Percentiles rank a stretch among this genome's conserved stretches.
Conservation (phyloP, 2,113 vertebrate genomes). For the Bungarus multicinctus region DNA sequence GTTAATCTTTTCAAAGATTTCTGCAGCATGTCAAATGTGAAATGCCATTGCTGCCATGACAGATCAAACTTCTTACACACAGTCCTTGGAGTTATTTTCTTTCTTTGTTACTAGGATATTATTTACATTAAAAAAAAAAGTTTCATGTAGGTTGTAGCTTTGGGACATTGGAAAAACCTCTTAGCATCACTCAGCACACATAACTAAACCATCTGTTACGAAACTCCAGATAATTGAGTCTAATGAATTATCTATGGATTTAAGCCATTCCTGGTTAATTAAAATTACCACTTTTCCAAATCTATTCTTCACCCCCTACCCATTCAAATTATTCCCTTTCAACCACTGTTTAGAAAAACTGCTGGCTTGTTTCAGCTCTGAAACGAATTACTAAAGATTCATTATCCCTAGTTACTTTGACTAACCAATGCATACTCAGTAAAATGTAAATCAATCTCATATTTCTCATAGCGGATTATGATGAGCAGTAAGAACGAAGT, state of each 20-base stretch:
- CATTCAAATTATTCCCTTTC: conserved; percentile 23
- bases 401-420: conserved; percentile 9
- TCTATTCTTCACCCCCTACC: background rate
- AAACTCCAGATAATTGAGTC: conserved; percentile 16
- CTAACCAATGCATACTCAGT: background rate
- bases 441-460: background rate
- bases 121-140: conserved; percentile 26
- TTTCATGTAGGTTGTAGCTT: conserved; percentile 29
- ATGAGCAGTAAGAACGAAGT: background rate
- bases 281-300: conserved; percentile 14
- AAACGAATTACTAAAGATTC: conserved; percentile 11
- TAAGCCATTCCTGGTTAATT: conserved; percentile 36
- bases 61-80: conserved; percentile 4
- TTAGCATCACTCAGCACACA: conserved; percentile 16
- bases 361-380: background rate
- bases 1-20: conserved; percentile 19
- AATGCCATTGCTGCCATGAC: background rate
- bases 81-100: background rate
- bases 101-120: conserved; percentile 18
- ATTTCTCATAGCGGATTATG: background rate
- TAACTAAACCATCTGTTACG: conserved; percentile 33
- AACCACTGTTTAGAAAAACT: conserved; percentile 8
- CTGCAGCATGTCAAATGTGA: conserved; percentile 14
- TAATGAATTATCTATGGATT: conserved; percentile 41
- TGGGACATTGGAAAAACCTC: conserved; percentile 24